A percentile compares a stretch with the other conserved stretches of the same genome.
Conservation (phyloP, 1,140 invertebrate genomes). For the Cherax destructor region DNA sequence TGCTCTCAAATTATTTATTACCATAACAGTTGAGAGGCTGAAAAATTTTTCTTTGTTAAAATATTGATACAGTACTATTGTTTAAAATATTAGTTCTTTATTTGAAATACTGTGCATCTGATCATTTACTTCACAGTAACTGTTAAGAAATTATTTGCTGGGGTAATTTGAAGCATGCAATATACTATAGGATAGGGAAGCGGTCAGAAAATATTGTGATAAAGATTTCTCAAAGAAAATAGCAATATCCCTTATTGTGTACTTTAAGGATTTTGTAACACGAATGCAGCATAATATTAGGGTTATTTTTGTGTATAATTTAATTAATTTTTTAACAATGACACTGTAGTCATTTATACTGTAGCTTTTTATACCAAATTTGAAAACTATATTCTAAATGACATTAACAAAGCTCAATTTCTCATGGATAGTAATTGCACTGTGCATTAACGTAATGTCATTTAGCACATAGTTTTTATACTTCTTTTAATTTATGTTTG, state of each 20-base stretch:
- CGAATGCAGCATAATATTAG: conserved; percentile 8
- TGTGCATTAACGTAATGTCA: background rate
- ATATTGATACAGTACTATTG: background rate
- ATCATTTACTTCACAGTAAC: background rate
- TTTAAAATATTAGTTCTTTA: too few relatives aligned
- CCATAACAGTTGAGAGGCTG: too few relatives aligned
- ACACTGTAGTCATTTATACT: conserved; percentile 12
- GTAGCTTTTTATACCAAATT: conserved; percentile 15
- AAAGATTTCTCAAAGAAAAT: conserved; percentile 25
- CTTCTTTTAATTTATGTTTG: conserved; percentile 35
- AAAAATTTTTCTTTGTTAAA: too few relatives aligned
- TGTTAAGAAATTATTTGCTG: background rate
- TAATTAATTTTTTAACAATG: background rate
- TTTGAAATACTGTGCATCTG: background rate
- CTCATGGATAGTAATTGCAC: background rate
- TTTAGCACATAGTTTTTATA: conserved; percentile 8
- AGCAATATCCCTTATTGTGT: background rate
- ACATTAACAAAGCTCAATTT: background rate
- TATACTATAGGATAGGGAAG: background rate
- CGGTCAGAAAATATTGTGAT: conserved; percentile 25
- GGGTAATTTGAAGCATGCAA: background rate
- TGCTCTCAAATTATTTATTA: too few relatives aligned
- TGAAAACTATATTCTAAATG: conserved; percentile 5
- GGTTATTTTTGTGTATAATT: background rate
- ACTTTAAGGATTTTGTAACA: background rate